These are phyloP conservation scores for Tipula helvola DNA, from an alignment of 2,888 invertebrate species.

Conservation along the genomic window DNA sequence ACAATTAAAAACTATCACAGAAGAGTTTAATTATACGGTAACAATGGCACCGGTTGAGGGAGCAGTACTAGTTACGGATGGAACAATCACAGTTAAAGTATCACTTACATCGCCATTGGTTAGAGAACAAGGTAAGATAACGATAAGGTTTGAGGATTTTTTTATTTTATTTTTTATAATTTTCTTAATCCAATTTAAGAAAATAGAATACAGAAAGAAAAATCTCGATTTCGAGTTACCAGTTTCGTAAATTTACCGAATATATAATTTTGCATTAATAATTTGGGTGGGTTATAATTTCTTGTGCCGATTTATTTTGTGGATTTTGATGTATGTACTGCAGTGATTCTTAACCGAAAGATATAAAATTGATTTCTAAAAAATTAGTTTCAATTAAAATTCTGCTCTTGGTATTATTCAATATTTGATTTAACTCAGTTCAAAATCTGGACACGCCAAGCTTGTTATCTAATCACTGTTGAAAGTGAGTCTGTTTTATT, in stretches of 20 bases:
- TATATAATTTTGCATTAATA: neutral
- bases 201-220: neutral
- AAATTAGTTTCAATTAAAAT: too few species aligned
- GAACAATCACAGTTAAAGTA: conserved; percentile 67
- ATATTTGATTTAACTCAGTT: too few species aligned
- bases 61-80: conserved; percentile 71
- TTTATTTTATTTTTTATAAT: conserved; percentile 1
- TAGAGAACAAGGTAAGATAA: conserved; percentile 58
- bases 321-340: neutral
- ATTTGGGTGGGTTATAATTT: neutral
- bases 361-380: too few species aligned
- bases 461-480: neutral
- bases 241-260: conserved; percentile 17
- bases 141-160: neutral
- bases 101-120: conserved; percentile 87
- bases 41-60: conserved; percentile 75
- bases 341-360: neutral
- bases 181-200: neutral
- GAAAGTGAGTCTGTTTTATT: neutral
- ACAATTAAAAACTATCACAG: conserved; percentile 59
- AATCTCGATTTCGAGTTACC: conserved; percentile 22
- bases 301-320: neutral
- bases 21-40: conserved; percentile 70
- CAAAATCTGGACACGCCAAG: neutral
- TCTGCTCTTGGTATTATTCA: too few species aligned